phyloP scores from a whole-genome alignment of 2,888 invertebrate genomes.

The Acronicta aceris region DNA sequence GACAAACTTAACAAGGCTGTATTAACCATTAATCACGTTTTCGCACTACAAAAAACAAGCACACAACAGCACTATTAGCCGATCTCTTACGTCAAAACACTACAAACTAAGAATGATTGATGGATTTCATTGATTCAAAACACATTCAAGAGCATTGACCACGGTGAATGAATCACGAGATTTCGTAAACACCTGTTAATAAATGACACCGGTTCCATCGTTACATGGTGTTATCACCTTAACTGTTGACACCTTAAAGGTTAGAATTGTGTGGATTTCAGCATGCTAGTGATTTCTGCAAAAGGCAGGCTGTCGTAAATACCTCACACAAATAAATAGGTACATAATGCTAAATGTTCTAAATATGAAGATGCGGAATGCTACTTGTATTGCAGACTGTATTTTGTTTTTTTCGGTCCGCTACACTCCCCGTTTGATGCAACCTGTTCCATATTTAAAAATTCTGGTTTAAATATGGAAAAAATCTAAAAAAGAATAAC shows the following conservation, averaged over 20 bases:
- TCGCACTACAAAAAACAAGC: not conserved
- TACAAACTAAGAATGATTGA: conserved; percentile 30
- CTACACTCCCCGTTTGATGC: too few species aligned
- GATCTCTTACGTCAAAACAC: conserved; percentile 19
- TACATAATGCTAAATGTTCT: not conserved
- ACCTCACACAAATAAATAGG: conserved; percentile 19
- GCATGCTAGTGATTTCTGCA: conserved; percentile 16
- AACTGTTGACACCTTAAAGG: not conserved
- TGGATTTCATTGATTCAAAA: conserved; percentile 46
- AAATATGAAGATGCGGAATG: conserved; percentile 8
- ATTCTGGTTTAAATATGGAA: too few species aligned
- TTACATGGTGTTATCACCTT: conserved; percentile 15
- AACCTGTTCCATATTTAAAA: too few species aligned
- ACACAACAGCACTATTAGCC: conserved; percentile 4
- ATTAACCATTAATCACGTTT: not conserved
- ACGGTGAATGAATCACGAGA: conserved; percentile 47
- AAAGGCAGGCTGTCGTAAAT: conserved; percentile 12
- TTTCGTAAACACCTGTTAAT: conserved; percentile 46
- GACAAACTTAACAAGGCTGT: too few species aligned
- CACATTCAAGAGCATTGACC: conserved; percentile 50
- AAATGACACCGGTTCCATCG: conserved; percentile 29
- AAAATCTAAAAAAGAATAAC: too few species aligned
- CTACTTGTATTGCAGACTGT: not conserved
- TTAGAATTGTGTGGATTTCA: conserved; percentile 11
- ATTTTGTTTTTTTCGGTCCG: too few species aligned